These are phyloP conservation scores for Perca fluviatilis DNA, from an alignment of 2,113 vertebrate genomes.

Conservation along the genomic window DNA sequence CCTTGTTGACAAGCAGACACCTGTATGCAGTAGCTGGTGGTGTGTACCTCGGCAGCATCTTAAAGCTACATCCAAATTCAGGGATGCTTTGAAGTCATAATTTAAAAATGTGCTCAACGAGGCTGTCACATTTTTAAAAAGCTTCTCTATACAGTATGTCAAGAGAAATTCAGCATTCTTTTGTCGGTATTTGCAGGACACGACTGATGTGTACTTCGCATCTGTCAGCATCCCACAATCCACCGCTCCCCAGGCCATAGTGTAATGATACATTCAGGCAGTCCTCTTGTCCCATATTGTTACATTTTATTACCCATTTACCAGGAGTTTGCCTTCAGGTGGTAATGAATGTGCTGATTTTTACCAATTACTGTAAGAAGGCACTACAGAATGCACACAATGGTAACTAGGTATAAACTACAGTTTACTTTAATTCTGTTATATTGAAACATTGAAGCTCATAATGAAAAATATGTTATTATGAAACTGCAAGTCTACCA, in stretches of 20 bases:
- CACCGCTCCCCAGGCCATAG: neutral
- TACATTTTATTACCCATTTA: neutral
- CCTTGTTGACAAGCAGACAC: conserved; percentile 4
- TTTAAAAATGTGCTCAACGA: conserved; percentile 2
- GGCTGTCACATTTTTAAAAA: conserved; percentile 20
- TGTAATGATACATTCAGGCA: neutral
- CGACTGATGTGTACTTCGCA: neutral
- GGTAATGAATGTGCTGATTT: neutral
- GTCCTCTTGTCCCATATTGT: neutral
- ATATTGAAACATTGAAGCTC: neutral
- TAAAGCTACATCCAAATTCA: conserved; percentile 4
- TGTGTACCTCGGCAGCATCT: conserved; percentile 3
- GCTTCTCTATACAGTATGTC: neutral
- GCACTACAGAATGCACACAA: neutral
- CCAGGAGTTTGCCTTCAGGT: neutral
- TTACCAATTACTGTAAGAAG: neutral
- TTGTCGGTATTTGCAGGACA: neutral
- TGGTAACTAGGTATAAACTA: neutral
- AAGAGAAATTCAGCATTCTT: neutral
- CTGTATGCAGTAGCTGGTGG: neutral
- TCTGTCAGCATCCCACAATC: neutral
- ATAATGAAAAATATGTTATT: neutral
- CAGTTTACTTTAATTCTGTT: neutral
- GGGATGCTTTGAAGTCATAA: conserved; percentile 11
- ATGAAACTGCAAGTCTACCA: neutral